Percentiles rank a stretch among this genome's conserved stretches.
phyloP scores from a whole-genome alignment of 2,888 invertebrate species.

The Idaea biselata region DNA sequence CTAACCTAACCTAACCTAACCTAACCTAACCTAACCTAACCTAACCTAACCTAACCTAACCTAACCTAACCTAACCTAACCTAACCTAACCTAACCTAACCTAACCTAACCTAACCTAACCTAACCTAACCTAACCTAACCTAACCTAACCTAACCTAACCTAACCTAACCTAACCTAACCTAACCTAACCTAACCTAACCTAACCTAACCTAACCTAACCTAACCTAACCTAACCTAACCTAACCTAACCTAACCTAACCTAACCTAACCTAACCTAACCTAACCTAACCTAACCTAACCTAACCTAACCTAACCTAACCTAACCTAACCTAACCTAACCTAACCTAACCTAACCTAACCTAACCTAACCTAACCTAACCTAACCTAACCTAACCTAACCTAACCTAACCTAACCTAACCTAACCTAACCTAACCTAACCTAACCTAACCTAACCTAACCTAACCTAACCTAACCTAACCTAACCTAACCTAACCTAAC shows the following conservation, averaged over 20 bases:
- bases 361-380: conserved; percentile 12
- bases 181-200: conserved; percentile 16
- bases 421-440: conserved; percentile 25
- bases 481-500: conserved; percentile 27
- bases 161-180: conserved; percentile 15
- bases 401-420: conserved; percentile 27
- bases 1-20: conserved; percentile 15
- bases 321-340: conserved; percentile 20
- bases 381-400: conserved; percentile 15
- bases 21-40: conserved; percentile 15
- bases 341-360: conserved; percentile 24
- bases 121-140: conserved; percentile 15
- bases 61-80: conserved; percentile 15
- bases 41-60: conserved; percentile 15
- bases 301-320: conserved; percentile 19
- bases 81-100: conserved; percentile 15
- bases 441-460: conserved; percentile 27
- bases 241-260: conserved; percentile 22
- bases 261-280: conserved; percentile 26
- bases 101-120: conserved; percentile 15
- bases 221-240: conserved; percentile 20
- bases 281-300: conserved; percentile 23
- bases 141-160: conserved; percentile 15
- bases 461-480: conserved; percentile 28
- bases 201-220: conserved; percentile 19